Percentiles rank a stretch among this genome's conserved stretches.
phyloP scores from a whole-genome alignment of 2,888 invertebrate species.

The Torymus aiolomorphi region DNA sequence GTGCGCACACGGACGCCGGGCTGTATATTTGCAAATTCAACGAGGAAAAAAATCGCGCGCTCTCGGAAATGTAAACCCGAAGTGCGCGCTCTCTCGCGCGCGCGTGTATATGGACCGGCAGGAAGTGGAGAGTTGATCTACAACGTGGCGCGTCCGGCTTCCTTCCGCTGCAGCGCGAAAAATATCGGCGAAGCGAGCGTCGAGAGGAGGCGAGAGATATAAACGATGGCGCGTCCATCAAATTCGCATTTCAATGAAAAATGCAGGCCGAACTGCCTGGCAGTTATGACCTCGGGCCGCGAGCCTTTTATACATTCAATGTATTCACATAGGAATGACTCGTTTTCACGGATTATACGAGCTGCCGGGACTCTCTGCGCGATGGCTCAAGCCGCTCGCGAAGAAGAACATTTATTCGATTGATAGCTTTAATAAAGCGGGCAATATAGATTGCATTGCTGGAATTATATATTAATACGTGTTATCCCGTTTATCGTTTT shows the following conservation, averaged over 20 bases:
- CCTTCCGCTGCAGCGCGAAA: constrained; percentile 23
- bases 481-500: too few species aligned
- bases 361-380: too few species aligned
- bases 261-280: constrained; percentile 35
- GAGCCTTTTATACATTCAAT: background rate
- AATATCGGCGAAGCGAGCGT: constrained; percentile 37
- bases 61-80: constrained; percentile 41
- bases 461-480: too few species aligned
- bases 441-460: too few species aligned
- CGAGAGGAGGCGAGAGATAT: constrained; percentile 24
- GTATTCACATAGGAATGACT: background rate
- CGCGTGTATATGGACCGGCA: background rate
- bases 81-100: background rate
- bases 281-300: background rate
- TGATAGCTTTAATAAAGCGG: too few species aligned
- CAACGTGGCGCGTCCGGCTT: constrained; percentile 45
- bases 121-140: constrained; percentile 49
- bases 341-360: too few species aligned
- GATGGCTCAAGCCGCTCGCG: too few species aligned
- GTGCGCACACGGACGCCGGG: background rate
- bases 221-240: constrained; percentile 57
- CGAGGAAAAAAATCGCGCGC: background rate
- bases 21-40: constrained; percentile 14
- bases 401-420: too few species aligned
- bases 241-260: constrained; percentile 59